These are phyloP conservation scores for Kryptolebias ocellatus DNA, from an alignment of 2,797 vertebrate species.

Conservation along the genomic window DNA sequence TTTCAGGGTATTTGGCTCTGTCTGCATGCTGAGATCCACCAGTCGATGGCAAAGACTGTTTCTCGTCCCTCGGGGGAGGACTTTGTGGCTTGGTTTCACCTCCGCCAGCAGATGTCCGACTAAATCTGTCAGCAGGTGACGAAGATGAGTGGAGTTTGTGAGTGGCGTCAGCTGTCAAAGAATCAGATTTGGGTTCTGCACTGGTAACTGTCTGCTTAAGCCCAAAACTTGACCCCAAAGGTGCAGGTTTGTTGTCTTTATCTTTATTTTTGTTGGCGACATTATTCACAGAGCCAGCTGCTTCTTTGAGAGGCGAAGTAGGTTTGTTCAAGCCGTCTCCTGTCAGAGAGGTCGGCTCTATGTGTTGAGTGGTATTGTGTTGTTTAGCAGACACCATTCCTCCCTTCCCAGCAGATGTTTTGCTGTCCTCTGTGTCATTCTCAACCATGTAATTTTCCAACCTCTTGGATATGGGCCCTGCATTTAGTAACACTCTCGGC, in stretches of 20 bases:
- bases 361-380: constrained; percentile 55
- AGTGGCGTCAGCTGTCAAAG: constrained; percentile 47
- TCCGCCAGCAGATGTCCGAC: constrained; percentile 53
- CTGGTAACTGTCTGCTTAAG: constrained; percentile 57
- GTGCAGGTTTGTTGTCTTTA: constrained; percentile 54
- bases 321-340: constrained; percentile 58
- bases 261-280: constrained; percentile 59
- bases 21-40: constrained; percentile 53
- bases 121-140: constrained; percentile 65
- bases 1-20: constrained; percentile 58
- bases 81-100: constrained; percentile 62
- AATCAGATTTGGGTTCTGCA: constrained; percentile 51
- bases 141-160: constrained; percentile 63
- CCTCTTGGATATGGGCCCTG: constrained; percentile 91
- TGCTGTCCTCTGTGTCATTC: constrained; percentile 82
- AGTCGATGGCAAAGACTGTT: constrained; percentile 55
- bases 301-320: constrained; percentile 55
- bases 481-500: constrained; percentile 79
- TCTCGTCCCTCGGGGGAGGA: constrained; percentile 64
- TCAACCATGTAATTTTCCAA: constrained; percentile 87
- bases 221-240: constrained; percentile 37
- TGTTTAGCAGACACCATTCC: constrained; percentile 52
- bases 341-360: constrained; percentile 61
- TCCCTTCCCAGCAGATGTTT: constrained; percentile 69
- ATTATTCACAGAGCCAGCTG: constrained; percentile 46